Base-by-base conservation (phyloP, 2,797 vertebrate genomes). In the Diplodus puntazzo region DNA sequence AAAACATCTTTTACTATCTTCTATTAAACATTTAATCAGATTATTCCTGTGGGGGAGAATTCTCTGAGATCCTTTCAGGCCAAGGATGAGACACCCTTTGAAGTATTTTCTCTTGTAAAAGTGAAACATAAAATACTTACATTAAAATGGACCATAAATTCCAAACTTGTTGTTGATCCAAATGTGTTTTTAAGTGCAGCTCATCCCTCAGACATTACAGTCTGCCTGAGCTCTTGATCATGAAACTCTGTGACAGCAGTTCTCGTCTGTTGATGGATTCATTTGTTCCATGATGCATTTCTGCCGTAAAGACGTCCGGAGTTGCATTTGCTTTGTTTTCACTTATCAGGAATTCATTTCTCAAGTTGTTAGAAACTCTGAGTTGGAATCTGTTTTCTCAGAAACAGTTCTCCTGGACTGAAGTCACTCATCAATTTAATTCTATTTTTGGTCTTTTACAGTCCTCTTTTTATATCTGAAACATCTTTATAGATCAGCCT, bases 401-500 rank as follows among this genome's bases (percentile, higher is more conserved):
- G 39, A 39, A 39, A 39, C 39, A 39, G 39, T 23, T 39, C 53
- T 34, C 17, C 46, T 23, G 53, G n/a, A 63, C 20, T 61, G 2
- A 54, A n/a, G 65, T 45, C 4, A 61, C 23, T 17, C 18, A 20
- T 30, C 8, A 14, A 13, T 23, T 34, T 21, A 11, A 17, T n/a
- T 2, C 21, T 20, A 3, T 39, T 58, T 30, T 18, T 3, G 2
- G 4, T 20, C 23, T 45, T 45, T 39, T 17, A 34, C 25, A n/a
- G 2, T 50, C n/a, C 1, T 11, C 1, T 14, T 39, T 18, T 59
- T 43, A 71, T 39, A 50, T 27, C 46, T 64, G 68, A 64, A n/a
- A 60, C 0, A 5, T 80, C 50, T 80, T 73, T 18, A 59, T 13
- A 71, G 77, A 69, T n/a, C 69, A 55, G 57, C 53, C 57, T 43